Evolutionary conservation across 2,888 invertebrate species (phyloP), one percentile per base, ranked within the genome.

Genomic region (Quadroppia sp.): DNA sequence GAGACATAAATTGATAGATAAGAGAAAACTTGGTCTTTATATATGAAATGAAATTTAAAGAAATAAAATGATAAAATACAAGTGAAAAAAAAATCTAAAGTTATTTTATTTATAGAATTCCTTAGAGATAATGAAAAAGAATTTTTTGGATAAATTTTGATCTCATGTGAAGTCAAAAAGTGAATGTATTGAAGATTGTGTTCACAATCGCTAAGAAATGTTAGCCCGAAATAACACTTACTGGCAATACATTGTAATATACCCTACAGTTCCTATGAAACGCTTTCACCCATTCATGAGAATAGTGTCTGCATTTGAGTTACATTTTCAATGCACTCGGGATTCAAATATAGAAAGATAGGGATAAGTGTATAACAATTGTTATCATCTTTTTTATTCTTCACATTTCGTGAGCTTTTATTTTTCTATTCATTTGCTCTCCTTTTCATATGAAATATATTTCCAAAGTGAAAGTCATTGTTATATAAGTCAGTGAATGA

Each of bases 141-240:
- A 53, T 25, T 53, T 53, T 53, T 50, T n/a, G 25, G 53, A 25
- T 53, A 25, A 53, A 6, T 53, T 32, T 32, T 61, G 30, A 32
- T 61, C 28, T 61, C 32, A 61, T 61, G 28, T n/a, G 30, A n/a
- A n/a, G 6, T 1, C 3, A 61, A 61, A 11, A 61, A 61, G 17
- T 3, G 30, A 61, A 32, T 17, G 25, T 23, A 25, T 53, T 53
- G n/a, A n/a, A n/a, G n/a, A 25, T 23, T 25, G 7, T 53, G 53
- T 9, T 53, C 20, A 23, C 7, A 45, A 45, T 53, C 20, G 11
- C 13, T 4, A 32, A 32, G 4, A 36, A 36, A 67, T 42, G 42
- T 67, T 67, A 67, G 20, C 40, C 67, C 42, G 67, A 67, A 67
- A 67, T 67, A 67, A 67, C 67, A 67, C 67, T 67, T 67, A 42